These are phyloP conservation scores for Bellardia pandia DNA, from an alignment of 2,888 invertebrate genomes.

Conservation along the genomic window DNA sequence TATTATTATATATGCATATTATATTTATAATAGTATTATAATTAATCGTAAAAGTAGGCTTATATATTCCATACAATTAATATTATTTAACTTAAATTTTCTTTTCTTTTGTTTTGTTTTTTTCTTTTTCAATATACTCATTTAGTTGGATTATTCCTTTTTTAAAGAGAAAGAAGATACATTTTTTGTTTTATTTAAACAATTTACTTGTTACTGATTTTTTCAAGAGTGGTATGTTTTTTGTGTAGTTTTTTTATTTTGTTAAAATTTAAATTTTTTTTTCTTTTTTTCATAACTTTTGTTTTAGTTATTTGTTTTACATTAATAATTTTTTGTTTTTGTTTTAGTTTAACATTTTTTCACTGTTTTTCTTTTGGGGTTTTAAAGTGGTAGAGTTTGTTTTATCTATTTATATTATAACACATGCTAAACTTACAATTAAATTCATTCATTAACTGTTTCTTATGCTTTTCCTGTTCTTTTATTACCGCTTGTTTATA, in stretches of 20 bases:
- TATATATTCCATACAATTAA: constrained; percentile 68
- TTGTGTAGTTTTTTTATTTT: constrained; percentile 40
- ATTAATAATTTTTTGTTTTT: constrained; percentile 12
- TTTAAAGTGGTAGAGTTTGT: constrained; percentile 16
- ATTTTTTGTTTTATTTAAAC: constrained; percentile 63
- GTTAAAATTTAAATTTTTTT: constrained; percentile 40
- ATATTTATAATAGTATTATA: constrained; percentile 73
- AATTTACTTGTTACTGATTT: constrained; percentile 54
- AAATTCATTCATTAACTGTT: constrained; percentile 61
- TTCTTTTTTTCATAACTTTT: constrained; percentile 32
- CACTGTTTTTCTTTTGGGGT: constrained; percentile 27
- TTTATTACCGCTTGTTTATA: constrained; percentile 14
- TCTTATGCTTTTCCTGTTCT: constrained; percentile 29
- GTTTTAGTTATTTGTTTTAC: constrained; percentile 39
- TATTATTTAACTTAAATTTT: constrained; percentile 67
- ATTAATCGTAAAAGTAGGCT: constrained; percentile 75
- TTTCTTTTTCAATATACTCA: constrained; percentile 44
- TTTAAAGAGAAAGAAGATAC: constrained; percentile 65
- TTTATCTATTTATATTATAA: constrained; percentile 39
- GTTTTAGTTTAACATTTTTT: constrained; percentile 31
- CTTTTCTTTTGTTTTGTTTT: constrained; percentile 36
- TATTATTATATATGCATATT: constrained; percentile 64
- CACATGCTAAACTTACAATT: constrained; percentile 57
- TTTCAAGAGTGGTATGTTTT: constrained; percentile 38
- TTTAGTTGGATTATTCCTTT: constrained; percentile 58